These are phyloP conservation scores for Lerema accius DNA, from an alignment of 1,140 invertebrate genomes.

Conservation along the genomic window DNA sequence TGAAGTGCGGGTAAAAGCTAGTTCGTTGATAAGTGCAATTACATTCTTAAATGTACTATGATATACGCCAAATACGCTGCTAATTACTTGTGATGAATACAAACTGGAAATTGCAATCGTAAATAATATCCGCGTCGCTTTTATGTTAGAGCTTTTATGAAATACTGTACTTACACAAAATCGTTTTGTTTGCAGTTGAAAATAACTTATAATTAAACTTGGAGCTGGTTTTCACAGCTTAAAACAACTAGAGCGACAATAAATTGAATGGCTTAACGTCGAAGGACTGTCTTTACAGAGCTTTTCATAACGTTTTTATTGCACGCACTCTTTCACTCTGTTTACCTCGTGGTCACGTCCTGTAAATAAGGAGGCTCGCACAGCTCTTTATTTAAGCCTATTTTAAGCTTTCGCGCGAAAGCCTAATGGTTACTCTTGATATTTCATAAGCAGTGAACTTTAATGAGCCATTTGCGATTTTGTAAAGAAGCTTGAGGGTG, in stretches of 20 bases:
- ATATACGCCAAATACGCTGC: too few relatives aligned
- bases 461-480: conserved; percentile 27
- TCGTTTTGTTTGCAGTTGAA: neutral
- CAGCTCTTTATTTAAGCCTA: conserved; percentile 33
- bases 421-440: conserved; percentile 18
- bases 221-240: too few relatives aligned
- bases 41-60: too few relatives aligned
- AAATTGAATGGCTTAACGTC: conserved; percentile 23
- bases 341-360: conserved; percentile 37
- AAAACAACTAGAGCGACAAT: neutral
- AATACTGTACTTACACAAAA: neutral
- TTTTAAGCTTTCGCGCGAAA: conserved; percentile 29
- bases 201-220: too few relatives aligned
- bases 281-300: conserved; percentile 19
- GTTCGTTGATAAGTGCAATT: too few relatives aligned
- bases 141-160: too few relatives aligned
- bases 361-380: conserved; percentile 32
- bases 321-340: conserved; percentile 30
- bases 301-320: conserved; percentile 35
- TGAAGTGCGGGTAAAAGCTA: too few relatives aligned
- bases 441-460: conserved; percentile 28
- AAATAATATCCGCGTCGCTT: too few relatives aligned
- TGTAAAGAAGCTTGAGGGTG: conserved; percentile 7
- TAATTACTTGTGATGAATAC: too few relatives aligned
- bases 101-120: too few relatives aligned